phyloP scores from a whole-genome alignment of 2,797 vertebrate genomes.

The Poeciliopsis turneri region DNA sequence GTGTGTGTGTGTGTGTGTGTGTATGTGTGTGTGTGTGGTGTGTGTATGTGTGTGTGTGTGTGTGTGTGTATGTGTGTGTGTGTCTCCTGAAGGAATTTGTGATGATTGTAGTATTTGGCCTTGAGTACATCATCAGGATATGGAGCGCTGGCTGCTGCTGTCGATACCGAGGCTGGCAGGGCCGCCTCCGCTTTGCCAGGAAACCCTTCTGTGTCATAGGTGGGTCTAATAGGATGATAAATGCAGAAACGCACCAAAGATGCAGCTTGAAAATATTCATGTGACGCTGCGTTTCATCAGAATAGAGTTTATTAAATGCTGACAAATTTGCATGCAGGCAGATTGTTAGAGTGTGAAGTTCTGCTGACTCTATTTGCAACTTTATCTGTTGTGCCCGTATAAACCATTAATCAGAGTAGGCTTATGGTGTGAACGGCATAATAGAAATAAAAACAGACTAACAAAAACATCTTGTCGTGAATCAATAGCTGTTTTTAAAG shows the following conservation, averaged over 20 bases:
- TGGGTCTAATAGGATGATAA: constrained; percentile 59
- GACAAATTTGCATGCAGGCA: not conserved
- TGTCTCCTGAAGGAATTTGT: constrained; percentile 90
- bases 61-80: constrained; percentile 6
- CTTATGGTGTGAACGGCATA: constrained; percentile 5
- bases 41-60: constrained; percentile 24
- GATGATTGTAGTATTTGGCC: constrained; percentile 99
- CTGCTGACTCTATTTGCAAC: not conserved
- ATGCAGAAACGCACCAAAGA: not conserved
- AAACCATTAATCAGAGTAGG: constrained; percentile 5
- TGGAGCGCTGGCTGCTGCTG: constrained; percentile 99
- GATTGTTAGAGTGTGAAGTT: not conserved
- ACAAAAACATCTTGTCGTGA: constrained; percentile 15
- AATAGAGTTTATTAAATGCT: not conserved
- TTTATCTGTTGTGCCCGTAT: constrained; percentile 22
- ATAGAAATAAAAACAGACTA: constrained; percentile 25
- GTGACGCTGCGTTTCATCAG: not conserved
- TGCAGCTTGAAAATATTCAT: not conserved
- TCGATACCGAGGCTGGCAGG: constrained; percentile 98
- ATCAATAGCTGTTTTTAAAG: constrained; percentile 48
- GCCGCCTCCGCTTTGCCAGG: constrained; percentile 93
- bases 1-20: constrained; percentile 14
- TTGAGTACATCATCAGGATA: constrained; percentile 98
- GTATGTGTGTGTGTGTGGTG: constrained; percentile 9
- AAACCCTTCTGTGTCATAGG: constrained; percentile 99